Base-by-base conservation (phyloP, 2,797 vertebrate genomes). In the Siniperca undulata region DNA sequence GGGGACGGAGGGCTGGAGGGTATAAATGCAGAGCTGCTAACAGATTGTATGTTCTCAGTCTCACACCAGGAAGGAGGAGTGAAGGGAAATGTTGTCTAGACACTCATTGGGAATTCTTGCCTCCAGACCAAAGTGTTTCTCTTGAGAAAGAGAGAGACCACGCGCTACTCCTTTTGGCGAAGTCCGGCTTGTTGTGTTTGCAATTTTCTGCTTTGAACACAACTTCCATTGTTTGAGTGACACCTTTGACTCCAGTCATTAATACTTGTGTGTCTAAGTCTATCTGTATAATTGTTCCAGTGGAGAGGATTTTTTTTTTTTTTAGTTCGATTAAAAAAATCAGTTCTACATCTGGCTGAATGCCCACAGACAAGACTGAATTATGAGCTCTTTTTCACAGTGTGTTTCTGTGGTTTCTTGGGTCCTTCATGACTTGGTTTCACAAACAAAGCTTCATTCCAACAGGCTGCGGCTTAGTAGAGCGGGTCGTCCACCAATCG, bases 11-110 rank as follows among this genome's bases (percentile, higher is more conserved):
- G 81, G 56, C 77, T 78, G 86, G 59, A 79, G 85, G 88, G 93
- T 92, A 94, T 91, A 89, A 95, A 95, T 94, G 93, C 86, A 88
- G 85, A 89, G 84, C 92, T 88, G 93, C 83, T 91, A 86, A 92
- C 94, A 88, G 86, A 81, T 72, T 78, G 22, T 70, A 79, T 91
- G 92, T 92, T 90, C 89, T 80, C 91, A 89, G 90, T 92, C 89
- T 94, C 89, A 82, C 93, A 89, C 90, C 81, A 87, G 27, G 52
- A 82, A 80, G 74, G 80, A 85, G 80, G 92, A 77, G 85, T 70
- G 44, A 80, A 81, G 75, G 81, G 82, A 82, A 83, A 85, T 65
- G 80, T 75, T 85, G 67, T 80, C 27, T 71, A 73, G 80, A 81
- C 82, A 19, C 60, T 82, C 66, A 17, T 0, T 66, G 80, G 62